Conservation (phyloP, 2,113 vertebrate genomes). For the Salvelinus sp. region DNA sequence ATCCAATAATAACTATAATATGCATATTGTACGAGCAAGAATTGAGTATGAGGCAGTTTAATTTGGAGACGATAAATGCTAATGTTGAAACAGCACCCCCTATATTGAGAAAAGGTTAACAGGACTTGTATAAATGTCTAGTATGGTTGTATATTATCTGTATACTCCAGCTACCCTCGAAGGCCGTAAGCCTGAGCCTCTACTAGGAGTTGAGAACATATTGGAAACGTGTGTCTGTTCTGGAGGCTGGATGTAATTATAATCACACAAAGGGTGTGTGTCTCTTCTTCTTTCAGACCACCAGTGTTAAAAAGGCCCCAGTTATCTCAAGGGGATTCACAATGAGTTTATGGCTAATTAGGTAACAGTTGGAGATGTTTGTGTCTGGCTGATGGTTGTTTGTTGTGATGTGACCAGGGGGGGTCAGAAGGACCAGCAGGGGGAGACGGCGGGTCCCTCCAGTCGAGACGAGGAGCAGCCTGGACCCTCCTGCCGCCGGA, state of each 20-base stretch:
- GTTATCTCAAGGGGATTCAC: background rate
- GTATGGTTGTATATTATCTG: background rate
- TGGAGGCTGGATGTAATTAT: background rate
- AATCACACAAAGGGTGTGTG: background rate
- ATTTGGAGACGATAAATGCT: too few relatives aligned
- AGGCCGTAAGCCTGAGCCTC: background rate
- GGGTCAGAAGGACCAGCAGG: slow-evolving; percentile 76
- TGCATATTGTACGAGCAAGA: too few relatives aligned
- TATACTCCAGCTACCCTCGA: background rate
- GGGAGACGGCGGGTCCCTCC: slow-evolving; percentile 64
- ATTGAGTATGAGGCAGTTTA: too few relatives aligned
- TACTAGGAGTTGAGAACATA: background rate
- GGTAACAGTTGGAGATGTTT: background rate
- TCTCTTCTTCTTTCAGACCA: background rate
- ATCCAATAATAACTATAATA: too few relatives aligned
- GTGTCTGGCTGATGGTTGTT: background rate
- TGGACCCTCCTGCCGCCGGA: slow-evolving; percentile 75
- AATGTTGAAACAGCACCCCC: too few relatives aligned
- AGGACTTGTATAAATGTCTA: background rate
- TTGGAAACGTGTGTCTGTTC: background rate
- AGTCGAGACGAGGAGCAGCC: slow-evolving; percentile 80
- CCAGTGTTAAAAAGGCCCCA: background rate
- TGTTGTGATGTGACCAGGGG: slow-evolving; percentile 74
- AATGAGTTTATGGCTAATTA: too few relatives aligned
- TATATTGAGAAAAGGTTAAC: too few relatives aligned